Evolutionary conservation across 2,888 invertebrate species (phyloP).

Genomic region (Petrolisthes manimaculis): DNA sequence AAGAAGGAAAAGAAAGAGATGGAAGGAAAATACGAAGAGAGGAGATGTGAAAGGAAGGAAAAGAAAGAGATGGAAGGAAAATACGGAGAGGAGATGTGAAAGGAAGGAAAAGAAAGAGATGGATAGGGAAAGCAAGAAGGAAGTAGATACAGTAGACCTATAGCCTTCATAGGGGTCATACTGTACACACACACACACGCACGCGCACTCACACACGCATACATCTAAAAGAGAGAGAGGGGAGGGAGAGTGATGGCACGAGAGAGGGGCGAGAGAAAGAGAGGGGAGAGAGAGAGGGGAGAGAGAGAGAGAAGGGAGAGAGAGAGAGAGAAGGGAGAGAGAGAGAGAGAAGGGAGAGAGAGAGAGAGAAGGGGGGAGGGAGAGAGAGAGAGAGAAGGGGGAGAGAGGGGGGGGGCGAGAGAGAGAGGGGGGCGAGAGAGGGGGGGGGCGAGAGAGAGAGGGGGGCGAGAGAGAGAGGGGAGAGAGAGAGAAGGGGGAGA

Average conservation of each 20-base stretch:
- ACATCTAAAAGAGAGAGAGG: neutral
- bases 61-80: constrained; percentile 8
- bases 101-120: neutral
- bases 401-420: neutral
- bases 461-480: too few relatives aligned
- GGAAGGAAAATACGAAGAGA: neutral
- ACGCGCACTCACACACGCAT: neutral
- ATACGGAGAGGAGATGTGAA: neutral
- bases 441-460: too few relatives aligned
- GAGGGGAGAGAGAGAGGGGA: neutral
- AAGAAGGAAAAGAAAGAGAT: neutral
- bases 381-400: neutral
- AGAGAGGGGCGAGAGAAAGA: neutral
- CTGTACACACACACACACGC: too few relatives aligned
- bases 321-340: neutral
- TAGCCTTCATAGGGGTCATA: too few relatives aligned
- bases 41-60: constrained; percentile 2
- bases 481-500: neutral
- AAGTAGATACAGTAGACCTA: too few relatives aligned
- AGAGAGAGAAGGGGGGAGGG: neutral
- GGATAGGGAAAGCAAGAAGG: neutral
- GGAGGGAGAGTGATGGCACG: neutral
- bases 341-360: neutral
- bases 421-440: too few relatives aligned
- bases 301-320: neutral